A percentile compares a stretch with the other conserved stretches of the same genome.
Evolutionary conservation across 2,888 invertebrate species (phyloP).

Genomic region (Diaphora mendica): DNA sequence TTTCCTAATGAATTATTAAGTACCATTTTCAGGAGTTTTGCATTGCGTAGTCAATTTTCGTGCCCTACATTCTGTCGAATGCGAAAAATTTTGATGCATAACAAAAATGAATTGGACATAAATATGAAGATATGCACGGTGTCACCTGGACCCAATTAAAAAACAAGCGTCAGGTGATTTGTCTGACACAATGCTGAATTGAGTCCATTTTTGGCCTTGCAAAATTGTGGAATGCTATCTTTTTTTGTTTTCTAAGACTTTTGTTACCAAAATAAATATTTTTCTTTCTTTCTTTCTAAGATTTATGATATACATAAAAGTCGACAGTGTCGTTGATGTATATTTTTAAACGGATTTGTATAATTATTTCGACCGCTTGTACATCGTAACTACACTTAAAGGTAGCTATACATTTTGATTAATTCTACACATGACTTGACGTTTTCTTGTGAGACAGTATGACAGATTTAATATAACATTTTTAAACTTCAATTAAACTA

Average conservation of each 20-base stretch:
- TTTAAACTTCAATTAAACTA: slow-evolving; percentile 21
- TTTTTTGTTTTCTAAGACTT: no score
- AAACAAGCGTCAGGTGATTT: no score
- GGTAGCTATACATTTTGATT: slow-evolving; percentile 28
- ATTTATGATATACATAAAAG: slow-evolving; percentile 39
- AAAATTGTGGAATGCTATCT: no score
- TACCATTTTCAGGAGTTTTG: not conserved
- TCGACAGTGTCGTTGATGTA: slow-evolving; percentile 19
- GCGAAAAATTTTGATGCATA: slow-evolving; percentile 5
- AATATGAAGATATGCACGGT: slow-evolving; percentile 23
- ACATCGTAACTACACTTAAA: slow-evolving; percentile 13
- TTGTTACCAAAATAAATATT: no score
- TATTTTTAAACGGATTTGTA: slow-evolving; percentile 36
- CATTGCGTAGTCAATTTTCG: not conserved
- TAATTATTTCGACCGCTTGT: slow-evolving; percentile 17
- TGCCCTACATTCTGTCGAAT: not conserved
- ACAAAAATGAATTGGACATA: slow-evolving; percentile 29
- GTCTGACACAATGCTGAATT: no score
- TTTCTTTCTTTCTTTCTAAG: no score
- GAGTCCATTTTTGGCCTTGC: no score
- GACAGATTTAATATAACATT: slow-evolving; percentile 11
- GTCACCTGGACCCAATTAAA: no score
- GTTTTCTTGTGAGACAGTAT: slow-evolving; percentile 9
- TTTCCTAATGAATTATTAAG: not conserved
- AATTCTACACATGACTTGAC: slow-evolving; percentile 2